phyloP scores from a whole-genome alignment of 2,113 vertebrate genomes.

The Cryptotis parvus region DNA sequence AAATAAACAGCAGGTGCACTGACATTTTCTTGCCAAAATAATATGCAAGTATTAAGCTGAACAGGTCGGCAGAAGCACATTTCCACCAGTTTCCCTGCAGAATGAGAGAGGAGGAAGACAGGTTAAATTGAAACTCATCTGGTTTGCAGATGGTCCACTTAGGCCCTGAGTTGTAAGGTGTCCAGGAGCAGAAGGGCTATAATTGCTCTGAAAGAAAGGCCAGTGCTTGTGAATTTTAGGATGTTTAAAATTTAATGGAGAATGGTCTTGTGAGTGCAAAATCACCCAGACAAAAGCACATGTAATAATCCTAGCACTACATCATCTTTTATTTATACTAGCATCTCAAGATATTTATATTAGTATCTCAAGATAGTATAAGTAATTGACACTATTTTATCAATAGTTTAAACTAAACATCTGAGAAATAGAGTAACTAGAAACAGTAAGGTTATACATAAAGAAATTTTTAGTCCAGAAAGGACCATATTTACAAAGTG shows the following conservation, averaged over 20 bases:
- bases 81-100: neutral
- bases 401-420: neutral
- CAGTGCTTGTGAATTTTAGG: neutral
- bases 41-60: neutral
- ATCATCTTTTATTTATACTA: neutral
- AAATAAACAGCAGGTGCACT: slow-evolving; percentile 42
- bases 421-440: neutral
- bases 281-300: neutral
- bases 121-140: slow-evolving; percentile 33
- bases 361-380: neutral
- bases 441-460: neutral
- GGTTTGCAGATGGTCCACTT: neutral
- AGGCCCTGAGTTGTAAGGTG: neutral
- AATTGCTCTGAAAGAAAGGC: neutral
- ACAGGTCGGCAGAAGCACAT: neutral
- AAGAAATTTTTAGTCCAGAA: neutral
- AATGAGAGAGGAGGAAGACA: neutral
- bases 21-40: slow-evolving; percentile 30
- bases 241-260: neutral
- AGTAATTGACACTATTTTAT: neutral
- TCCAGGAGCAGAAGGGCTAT: neutral
- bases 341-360: neutral
- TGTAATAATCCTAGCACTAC: neutral
- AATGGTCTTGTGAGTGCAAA: neutral
- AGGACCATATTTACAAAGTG: neutral